phyloP scores from a whole-genome alignment of 1,140 invertebrate species.

The Drosophila paulistorum region DNA sequence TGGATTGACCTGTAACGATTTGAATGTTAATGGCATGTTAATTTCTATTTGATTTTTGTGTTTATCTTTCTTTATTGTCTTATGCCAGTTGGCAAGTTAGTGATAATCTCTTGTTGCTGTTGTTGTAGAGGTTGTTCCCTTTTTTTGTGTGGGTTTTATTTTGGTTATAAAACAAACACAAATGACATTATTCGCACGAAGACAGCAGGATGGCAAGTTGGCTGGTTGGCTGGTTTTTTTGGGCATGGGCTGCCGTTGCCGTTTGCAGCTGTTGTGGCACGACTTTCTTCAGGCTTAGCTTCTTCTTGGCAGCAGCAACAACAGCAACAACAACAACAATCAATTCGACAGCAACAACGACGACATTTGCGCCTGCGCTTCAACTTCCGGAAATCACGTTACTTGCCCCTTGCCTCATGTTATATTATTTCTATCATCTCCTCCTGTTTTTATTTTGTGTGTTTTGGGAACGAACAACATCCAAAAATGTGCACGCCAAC shows the following conservation, averaged over 20 bases:
- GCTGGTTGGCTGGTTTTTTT: constrained; percentile 48
- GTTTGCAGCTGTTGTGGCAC: constrained; percentile 71
- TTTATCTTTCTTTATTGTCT: constrained; percentile 2
- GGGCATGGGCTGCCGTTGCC: constrained; percentile 31
- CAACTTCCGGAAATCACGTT: constrained; percentile 79
- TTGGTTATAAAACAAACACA: constrained; percentile 79
- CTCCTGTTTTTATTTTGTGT: constrained; percentile 22
- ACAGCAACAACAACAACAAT: constrained; percentile 26
- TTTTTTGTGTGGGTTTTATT: constrained; percentile 26
- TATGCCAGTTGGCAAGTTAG: constrained; percentile 30
- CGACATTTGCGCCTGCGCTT: constrained; percentile 73
- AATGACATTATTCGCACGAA: constrained; percentile 79
- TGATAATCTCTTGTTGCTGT: constrained; percentile 36
- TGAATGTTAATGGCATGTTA: constrained; percentile 11
- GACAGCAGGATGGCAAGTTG: constrained; percentile 66
- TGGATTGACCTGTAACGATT: background rate
- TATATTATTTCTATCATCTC: constrained; percentile 37
- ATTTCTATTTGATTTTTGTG: constrained; percentile 11
- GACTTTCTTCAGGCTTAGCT: constrained; percentile 60
- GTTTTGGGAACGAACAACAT: constrained; percentile 31
- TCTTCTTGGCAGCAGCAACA: constrained; percentile 32
- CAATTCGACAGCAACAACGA: constrained; percentile 68
- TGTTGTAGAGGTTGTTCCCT: constrained; percentile 20
- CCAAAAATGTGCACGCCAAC: constrained; percentile 67
- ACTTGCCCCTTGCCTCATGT: constrained; percentile 35